Evolutionary conservation across 2,797 vertebrate genomes (phyloP), one percentile per base, ranked within the genome.

Genomic region (Sebastes matsubarae): DNA sequence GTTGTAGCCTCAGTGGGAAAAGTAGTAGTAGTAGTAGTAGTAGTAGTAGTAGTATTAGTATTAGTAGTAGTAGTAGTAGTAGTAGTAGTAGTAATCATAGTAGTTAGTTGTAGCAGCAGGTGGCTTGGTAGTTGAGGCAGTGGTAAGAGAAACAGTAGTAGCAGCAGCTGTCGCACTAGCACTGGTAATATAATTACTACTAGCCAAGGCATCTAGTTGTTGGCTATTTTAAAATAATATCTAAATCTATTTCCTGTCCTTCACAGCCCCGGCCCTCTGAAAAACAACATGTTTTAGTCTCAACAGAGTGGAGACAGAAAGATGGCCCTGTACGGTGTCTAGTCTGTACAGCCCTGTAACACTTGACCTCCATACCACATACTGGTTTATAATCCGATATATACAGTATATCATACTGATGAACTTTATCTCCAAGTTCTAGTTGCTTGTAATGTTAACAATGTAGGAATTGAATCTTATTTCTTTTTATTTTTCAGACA

Each of bases 241-340:
- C 14, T 8, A 78, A 61, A 80, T 87, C 58, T 77, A 60, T 75
- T 79, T 65, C 30, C 34, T 54, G 63, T 70, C 67, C 65, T 81
- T 83, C 72, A 64, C 29, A 1, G 30, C 52, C 24, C 22, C 3
- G 42, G 6, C 5, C 12, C 5, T 38, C 8, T 38, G 46, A 68
- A 69, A 86, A 85, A 76, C 64, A 80, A 67, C 50, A 84, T 18
- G 20, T 27, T 58, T 54, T n/a, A 73, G 79, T 72, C 87, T 80
- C 50, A 83, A 84, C 79, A 59, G 24, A 74, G 58, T 59, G 63
- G 68, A 77, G 83, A 82, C 73, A 72, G 63, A 80, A 55, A 61
- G 25, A 66, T 46, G 36, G 25, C 20, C 52, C 30, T 14, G 8
- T n/a, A 22, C n/a, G 8, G 46, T 71, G 46, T 50, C 46, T 50